These are phyloP conservation scores for Gonatopus flavifemur DNA, from an alignment of 1,140 invertebrate species.

Conservation along the genomic window DNA sequence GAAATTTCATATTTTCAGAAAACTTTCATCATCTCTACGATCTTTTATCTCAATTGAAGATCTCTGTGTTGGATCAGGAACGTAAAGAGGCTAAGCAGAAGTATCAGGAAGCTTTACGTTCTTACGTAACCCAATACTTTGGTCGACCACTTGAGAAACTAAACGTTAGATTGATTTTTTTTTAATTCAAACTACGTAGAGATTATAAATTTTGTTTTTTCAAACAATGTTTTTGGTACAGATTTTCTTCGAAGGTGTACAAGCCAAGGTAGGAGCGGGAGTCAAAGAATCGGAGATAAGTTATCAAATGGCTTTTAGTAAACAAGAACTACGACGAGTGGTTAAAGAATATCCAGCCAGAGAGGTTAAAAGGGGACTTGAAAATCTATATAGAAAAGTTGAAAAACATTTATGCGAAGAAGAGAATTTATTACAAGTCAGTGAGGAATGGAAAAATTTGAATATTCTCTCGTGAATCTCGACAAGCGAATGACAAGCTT, in stretches of 20 bases:
- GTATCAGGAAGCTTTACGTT: slow-evolving; percentile 87
- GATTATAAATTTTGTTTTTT: neutral
- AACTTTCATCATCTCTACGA: slow-evolving; percentile 96
- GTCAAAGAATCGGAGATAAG: slow-evolving; percentile 97
- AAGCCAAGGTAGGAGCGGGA: slow-evolving; percentile 86
- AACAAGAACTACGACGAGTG: slow-evolving; percentile 93
- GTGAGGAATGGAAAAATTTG: slow-evolving; percentile 7
- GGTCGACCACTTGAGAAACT: slow-evolving; percentile 94
- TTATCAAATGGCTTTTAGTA: slow-evolving; percentile 96
- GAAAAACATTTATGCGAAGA: slow-evolving; percentile 97
- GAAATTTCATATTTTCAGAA: slow-evolving; percentile 62
- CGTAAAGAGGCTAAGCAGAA: slow-evolving; percentile 89
- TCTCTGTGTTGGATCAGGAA: slow-evolving; percentile 82
- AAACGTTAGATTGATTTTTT: slow-evolving; percentile 67
- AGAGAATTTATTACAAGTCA: slow-evolving; percentile 88
- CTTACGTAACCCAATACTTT: slow-evolving; percentile 93
- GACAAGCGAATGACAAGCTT: neutral
- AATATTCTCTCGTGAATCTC: neutral
- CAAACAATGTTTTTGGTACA: slow-evolving; percentile 47
- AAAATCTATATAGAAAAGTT: slow-evolving; percentile 94
- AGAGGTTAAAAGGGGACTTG: slow-evolving; percentile 95
- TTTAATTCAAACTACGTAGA: neutral
- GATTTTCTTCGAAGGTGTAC: slow-evolving; percentile 94
- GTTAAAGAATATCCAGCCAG: slow-evolving; percentile 93
- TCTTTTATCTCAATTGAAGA: slow-evolving; percentile 86